These are phyloP conservation scores for Oreochromis mossambicus DNA, from an alignment of 2,797 vertebrate species.

Conservation along the genomic window DNA sequence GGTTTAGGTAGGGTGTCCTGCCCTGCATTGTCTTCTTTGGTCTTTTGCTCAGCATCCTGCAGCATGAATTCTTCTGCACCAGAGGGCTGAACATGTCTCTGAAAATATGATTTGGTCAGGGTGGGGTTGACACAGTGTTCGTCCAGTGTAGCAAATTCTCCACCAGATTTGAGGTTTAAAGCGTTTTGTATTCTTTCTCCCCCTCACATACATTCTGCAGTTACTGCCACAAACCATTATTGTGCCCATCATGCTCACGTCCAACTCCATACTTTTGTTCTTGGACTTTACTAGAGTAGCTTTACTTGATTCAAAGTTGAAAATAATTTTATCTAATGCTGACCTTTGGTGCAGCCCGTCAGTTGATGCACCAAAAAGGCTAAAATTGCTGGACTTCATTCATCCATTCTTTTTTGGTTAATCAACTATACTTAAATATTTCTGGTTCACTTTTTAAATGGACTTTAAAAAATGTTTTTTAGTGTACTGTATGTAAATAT, in stretches of 20 bases:
- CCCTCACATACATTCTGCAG: not conserved
- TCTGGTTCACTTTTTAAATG: not conserved
- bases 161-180: not conserved
- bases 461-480: not conserved
- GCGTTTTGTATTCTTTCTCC: not conserved
- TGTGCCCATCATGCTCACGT: not conserved
- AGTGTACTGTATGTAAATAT: not conserved
- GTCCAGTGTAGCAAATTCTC: not conserved
- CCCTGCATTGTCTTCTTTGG: not conserved
- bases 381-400: not conserved
- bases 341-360: not conserved
- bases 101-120: not conserved
- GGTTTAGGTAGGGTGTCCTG: not conserved
- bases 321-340: not conserved
- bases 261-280: not conserved
- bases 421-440: not conserved
- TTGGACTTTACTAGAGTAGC: not conserved
- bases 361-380: not conserved
- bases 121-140: not conserved
- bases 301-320: not conserved
- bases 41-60: not conserved
- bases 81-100: not conserved
- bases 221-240: not conserved
- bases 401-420: not conserved
- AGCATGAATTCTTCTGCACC: not conserved